Conservation (phyloP, 2,888 invertebrate species). For the Diplazon laetatorius region DNA sequence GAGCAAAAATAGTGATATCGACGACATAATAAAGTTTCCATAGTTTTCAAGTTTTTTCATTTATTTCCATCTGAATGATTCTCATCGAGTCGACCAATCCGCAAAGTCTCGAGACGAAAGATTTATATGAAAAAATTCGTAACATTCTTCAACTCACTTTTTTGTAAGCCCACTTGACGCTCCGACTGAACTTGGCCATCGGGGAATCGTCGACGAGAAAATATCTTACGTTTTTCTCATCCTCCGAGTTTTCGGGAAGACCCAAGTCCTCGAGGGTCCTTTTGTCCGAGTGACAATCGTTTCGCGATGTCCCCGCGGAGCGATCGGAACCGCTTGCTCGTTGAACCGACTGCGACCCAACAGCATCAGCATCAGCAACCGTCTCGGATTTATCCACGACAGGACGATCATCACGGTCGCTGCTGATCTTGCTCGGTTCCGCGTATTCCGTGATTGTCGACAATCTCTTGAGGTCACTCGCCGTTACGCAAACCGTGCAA, state of each 20-base stretch:
- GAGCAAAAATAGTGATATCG: too few species aligned
- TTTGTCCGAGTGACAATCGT: slow-evolving; percentile 46
- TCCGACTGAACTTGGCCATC: slow-evolving; percentile 75
- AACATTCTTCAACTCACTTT: slow-evolving; percentile 73
- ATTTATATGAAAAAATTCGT: slow-evolving; percentile 10
- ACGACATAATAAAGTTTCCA: too few species aligned
- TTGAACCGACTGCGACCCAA: slow-evolving; percentile 22
- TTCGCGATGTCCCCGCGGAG: slow-evolving; percentile 34
- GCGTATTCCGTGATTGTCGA: slow-evolving; percentile 76
- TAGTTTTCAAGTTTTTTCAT: not conserved
- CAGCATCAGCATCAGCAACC: slow-evolving; percentile 13
- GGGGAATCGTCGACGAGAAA: slow-evolving; percentile 77
- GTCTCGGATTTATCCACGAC: slow-evolving; percentile 54
- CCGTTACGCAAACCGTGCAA: slow-evolving; percentile 69
- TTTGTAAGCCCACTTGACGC: slow-evolving; percentile 78
- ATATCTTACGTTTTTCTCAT: slow-evolving; percentile 71
- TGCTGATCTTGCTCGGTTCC: slow-evolving; percentile 67
- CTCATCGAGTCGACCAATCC: too few species aligned
- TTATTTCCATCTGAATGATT: too few species aligned
- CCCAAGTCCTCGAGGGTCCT: slow-evolving; percentile 26
- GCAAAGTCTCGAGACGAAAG: too few species aligned
- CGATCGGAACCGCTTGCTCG: slow-evolving; percentile 42
- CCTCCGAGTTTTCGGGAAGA: slow-evolving; percentile 51
- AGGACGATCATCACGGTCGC: slow-evolving; percentile 59
- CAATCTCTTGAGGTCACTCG: slow-evolving; percentile 72